Evolutionary conservation across 2,797 vertebrate genomes (phyloP).

Genomic region (Adrianichthys oophorus): DNA sequence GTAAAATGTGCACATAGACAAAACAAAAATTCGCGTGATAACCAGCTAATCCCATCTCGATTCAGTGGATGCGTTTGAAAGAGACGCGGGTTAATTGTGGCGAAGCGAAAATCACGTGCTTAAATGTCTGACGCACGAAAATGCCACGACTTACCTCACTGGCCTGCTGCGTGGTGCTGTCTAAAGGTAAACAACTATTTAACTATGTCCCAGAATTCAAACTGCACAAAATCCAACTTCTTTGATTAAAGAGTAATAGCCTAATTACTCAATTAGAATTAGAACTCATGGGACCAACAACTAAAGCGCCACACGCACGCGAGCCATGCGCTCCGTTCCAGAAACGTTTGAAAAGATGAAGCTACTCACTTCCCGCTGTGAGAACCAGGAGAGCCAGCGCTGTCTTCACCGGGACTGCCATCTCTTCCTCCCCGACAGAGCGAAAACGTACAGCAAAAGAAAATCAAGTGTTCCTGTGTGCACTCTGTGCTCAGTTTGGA

Average conservation of each 20-base stretch:
- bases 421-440: slow-evolving; percentile 64
- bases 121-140: slow-evolving; percentile 39
- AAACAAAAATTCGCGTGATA: neutral
- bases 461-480: slow-evolving; percentile 6
- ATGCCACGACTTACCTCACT: slow-evolving; percentile 27
- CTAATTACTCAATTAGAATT: neutral
- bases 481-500: slow-evolving; percentile 13
- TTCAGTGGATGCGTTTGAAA: slow-evolving; percentile 11
- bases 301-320: slow-evolving; percentile 6
- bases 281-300: neutral
- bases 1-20: neutral
- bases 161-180: slow-evolving; percentile 25
- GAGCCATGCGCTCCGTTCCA: slow-evolving; percentile 4
- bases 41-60: neutral
- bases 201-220: slow-evolving; percentile 1
- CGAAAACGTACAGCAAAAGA: slow-evolving; percentile 53
- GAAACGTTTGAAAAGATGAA: neutral
- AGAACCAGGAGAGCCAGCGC: slow-evolving; percentile 68
- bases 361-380: slow-evolving; percentile 72
- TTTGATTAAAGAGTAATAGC: neutral
- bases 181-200: slow-evolving; percentile 12
- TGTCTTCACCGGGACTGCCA: slow-evolving; percentile 69
- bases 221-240: too few relatives aligned
- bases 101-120: slow-evolving; percentile 55
- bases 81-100: slow-evolving; percentile 40